phyloP scores from a whole-genome alignment of 2,113 vertebrate genomes.

The Anhinga anhinga region DNA sequence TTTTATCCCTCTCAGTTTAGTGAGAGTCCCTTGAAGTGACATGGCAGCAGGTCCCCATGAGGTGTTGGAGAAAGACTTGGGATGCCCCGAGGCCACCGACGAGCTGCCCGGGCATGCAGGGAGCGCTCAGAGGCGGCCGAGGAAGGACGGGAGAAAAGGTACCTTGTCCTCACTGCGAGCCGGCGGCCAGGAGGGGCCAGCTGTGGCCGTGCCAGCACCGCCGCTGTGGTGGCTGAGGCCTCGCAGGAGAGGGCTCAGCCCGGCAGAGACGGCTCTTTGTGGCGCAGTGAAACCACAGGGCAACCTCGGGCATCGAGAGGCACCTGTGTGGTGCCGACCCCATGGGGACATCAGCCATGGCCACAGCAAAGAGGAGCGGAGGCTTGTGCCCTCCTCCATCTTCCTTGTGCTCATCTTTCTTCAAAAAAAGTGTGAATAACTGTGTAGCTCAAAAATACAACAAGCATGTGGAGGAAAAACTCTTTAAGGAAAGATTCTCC shows the following conservation, averaged over 20 bases:
- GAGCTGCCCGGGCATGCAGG: neutral
- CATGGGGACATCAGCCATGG: rapidly evolving
- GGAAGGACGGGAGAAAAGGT: neutral
- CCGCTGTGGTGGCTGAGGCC: neutral
- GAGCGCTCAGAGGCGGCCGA: neutral
- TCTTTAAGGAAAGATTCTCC: neutral
- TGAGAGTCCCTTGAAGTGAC: neutral
- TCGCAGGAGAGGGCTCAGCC: neutral
- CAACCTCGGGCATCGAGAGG: rapidly evolving
- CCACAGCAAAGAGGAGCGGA: neutral
- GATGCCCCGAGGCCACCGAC: neutral
- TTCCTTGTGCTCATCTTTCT: neutral
- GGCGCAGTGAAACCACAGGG: neutral
- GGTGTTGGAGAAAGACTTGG: neutral
- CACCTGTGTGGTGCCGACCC: rapidly evolving
- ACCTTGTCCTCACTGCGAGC: rapidly evolving
- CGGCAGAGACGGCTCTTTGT: neutral
- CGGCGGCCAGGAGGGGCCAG: neutral
- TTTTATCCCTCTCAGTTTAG: neutral
- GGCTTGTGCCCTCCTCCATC: rapidly evolving
- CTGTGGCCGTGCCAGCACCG: rapidly evolving
- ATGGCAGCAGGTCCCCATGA: neutral
- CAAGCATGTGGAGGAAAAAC: rapidly evolving
- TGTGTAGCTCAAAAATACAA: rapidly evolving
- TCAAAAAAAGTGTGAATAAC: neutral